Evolutionary conservation across 1,140 invertebrate genomes (phyloP).

Genomic region (Caenorhabditis brenneri): DNA sequence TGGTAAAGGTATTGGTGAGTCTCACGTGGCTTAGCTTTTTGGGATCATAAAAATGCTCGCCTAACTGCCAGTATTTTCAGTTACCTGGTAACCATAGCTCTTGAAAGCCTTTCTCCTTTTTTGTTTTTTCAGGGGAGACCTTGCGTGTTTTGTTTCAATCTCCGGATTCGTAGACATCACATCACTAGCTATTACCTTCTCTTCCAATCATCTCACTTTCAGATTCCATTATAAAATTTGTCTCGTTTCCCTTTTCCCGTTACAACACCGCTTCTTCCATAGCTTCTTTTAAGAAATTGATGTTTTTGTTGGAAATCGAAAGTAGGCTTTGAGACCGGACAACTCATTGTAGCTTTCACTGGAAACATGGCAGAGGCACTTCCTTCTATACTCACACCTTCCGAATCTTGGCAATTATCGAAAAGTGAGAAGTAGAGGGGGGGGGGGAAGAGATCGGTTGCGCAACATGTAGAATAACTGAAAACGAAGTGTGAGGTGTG

Average conservation of each 20-base stretch:
- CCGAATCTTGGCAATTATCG: slow-evolving; percentile 38
- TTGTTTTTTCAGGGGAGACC: neutral
- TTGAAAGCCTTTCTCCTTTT: neutral
- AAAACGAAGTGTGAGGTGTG: slow-evolving; percentile 9
- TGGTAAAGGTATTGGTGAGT: neutral
- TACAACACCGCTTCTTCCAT: neutral
- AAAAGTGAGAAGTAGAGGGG: slow-evolving; percentile 23
- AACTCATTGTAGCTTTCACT: slow-evolving; percentile 43
- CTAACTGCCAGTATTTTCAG: neutral
- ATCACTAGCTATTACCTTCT: neutral
- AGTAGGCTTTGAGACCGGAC: slow-evolving; percentile 26
- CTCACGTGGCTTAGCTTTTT: neutral
- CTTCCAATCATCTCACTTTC: slow-evolving; percentile 26
- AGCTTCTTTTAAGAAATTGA: neutral
- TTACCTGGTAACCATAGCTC: neutral
- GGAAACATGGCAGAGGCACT: slow-evolving; percentile 24
- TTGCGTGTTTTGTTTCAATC: neutral
- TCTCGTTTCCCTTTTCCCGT: slow-evolving; percentile 3
- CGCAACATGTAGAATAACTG: slow-evolving; percentile 34
- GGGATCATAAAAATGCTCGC: too few species aligned
- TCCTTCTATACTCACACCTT: slow-evolving; percentile 25
- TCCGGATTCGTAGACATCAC: slow-evolving; percentile 10
- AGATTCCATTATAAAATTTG: slow-evolving; percentile 35
- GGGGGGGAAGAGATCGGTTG: neutral
- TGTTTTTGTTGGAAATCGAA: slow-evolving; percentile 38